phyloP scores from a whole-genome alignment of 2,113 vertebrate genomes.

The Plestiodon gilberti region DNA sequence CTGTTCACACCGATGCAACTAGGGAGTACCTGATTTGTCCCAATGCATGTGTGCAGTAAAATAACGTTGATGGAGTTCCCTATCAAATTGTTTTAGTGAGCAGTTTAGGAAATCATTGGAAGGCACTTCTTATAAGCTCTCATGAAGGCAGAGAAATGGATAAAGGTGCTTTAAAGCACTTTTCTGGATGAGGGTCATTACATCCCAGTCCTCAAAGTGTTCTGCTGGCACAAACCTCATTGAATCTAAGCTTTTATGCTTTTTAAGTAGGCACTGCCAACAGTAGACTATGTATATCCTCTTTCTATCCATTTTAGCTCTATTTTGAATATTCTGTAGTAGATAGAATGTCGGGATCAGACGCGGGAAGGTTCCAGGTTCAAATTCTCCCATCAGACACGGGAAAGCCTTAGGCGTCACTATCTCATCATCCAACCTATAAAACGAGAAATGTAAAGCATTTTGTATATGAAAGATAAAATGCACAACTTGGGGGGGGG shows the following conservation, averaged over 20 bases:
- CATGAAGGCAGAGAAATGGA: constrained; percentile 2
- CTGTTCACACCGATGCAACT: not conserved
- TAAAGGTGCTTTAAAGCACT: not conserved
- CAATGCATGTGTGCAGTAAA: not conserved
- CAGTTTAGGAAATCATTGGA: not conserved
- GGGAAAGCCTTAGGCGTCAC: not conserved
- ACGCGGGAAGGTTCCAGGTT: not conserved
- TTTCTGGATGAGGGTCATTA: not conserved
- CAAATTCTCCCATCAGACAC: not conserved
- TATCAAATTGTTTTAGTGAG: not conserved
- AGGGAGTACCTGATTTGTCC: not conserved
- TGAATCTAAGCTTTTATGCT: not conserved
- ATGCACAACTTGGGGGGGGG: not conserved
- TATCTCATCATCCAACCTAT: not conserved
- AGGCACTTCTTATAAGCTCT: not conserved
- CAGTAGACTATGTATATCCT: not conserved
- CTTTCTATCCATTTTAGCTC: not conserved
- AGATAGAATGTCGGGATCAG: not conserved
- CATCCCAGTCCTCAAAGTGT: not conserved
- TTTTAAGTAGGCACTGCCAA: not conserved
- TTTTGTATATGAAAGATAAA: not conserved
- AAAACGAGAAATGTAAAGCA: not conserved
- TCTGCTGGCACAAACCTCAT: not conserved
- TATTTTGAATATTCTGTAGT: too few species aligned
- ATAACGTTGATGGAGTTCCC: not conserved